Conservation (phyloP, 1,140 invertebrate genomes). For the Drosophila kohkoa region DNA sequence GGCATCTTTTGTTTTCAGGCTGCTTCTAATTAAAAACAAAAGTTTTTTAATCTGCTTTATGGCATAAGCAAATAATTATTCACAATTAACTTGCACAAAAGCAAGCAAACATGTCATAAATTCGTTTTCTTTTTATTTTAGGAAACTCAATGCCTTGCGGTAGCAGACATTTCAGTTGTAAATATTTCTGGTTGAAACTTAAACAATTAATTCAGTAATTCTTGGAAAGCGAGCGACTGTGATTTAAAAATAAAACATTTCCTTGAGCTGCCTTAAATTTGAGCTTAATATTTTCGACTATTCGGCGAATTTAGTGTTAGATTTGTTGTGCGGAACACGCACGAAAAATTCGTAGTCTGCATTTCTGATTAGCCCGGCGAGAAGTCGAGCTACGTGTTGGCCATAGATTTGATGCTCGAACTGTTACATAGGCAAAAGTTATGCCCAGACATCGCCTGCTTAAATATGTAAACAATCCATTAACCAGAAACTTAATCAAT, state of each 20-base stretch:
- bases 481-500: slow-evolving; percentile 83
- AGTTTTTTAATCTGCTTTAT: slow-evolving; percentile 83
- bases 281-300: not conserved
- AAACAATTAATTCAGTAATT: not conserved
- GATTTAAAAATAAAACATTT: not conserved
- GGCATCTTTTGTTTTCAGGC: slow-evolving; percentile 66
- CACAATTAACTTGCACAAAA: slow-evolving; percentile 63
- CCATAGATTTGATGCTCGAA: slow-evolving; percentile 20
- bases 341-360: slow-evolving; percentile 19
- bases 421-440: slow-evolving; percentile 45
- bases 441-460: slow-evolving; percentile 35
- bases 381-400: slow-evolving; percentile 29
- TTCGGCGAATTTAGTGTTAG: not conserved
- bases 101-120: slow-evolving; percentile 42
- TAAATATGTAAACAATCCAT: slow-evolving; percentile 80
- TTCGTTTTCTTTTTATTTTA: slow-evolving; percentile 10
- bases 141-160: slow-evolving; percentile 10
- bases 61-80: slow-evolving; percentile 77
- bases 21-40: slow-evolving; percentile 81
- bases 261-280: not conserved
- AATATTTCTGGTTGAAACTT: not conserved
- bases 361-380: slow-evolving; percentile 47
- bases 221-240: not conserved
- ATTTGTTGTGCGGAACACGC: slow-evolving; percentile 9
- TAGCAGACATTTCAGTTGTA: not conserved